phyloP scores from a whole-genome alignment of 2,797 vertebrate species.

The Allobates femoralis region DNA sequence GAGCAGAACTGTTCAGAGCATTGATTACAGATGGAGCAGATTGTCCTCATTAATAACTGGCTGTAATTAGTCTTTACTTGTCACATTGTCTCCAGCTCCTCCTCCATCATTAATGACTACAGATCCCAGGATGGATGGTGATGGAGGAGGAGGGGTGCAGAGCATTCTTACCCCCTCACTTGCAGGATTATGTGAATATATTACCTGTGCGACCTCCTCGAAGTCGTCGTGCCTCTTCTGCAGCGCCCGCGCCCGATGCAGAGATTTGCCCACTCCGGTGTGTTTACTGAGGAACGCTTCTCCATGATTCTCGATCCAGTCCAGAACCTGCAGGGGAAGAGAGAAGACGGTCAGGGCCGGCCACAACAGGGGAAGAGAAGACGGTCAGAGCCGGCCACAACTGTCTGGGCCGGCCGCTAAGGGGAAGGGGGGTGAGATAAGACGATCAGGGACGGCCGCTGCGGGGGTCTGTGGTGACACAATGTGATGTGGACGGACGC shows the following conservation, averaged over 20 bases:
- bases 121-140: neutral
- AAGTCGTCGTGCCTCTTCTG: slow-evolving; percentile 98
- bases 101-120: neutral
- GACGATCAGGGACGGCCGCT: too few species aligned
- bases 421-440: too few species aligned
- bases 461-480: too few species aligned
- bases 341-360: neutral
- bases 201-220: slow-evolving; percentile 94
- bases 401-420: too few species aligned
- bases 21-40: neutral
- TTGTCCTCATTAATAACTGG: neutral
- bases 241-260: slow-evolving; percentile 91
- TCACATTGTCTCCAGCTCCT: neutral
- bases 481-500: too few species aligned
- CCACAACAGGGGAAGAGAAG: neutral
- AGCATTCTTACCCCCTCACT: too few species aligned
- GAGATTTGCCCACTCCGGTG: slow-evolving; percentile 93
- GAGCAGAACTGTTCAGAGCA: slow-evolving; percentile 5
- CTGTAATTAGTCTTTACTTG: neutral
- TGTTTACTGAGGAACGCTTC: slow-evolving; percentile 98
- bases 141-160: neutral
- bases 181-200: too few species aligned
- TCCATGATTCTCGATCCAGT: slow-evolving; percentile 98
- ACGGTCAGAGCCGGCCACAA: too few species aligned
- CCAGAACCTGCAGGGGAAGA: slow-evolving; percentile 83